Conservation (phyloP, 2,113 vertebrate species). For the Heliornis fulica region DNA sequence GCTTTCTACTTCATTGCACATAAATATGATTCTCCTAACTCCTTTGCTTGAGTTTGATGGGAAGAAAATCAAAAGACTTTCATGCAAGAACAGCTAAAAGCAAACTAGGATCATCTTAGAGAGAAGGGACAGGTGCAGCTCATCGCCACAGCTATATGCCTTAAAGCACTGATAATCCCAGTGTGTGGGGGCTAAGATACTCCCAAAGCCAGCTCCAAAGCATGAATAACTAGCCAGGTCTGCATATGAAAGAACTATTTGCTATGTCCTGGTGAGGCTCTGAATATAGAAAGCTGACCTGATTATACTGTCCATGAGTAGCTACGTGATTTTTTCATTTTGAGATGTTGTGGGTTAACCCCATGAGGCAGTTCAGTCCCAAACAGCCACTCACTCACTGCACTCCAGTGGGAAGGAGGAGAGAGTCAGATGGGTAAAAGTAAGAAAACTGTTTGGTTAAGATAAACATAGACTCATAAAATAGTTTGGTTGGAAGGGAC, state of each 20-base stretch:
- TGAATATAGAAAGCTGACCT: neutral
- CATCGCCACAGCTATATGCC: neutral
- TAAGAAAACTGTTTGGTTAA: neutral
- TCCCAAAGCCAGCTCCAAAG: neutral
- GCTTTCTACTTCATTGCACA: conserved; percentile 26
- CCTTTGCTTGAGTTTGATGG: neutral
- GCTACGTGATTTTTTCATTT: neutral
- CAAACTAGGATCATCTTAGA: neutral
- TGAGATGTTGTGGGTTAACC: neutral
- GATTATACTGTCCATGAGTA: neutral
- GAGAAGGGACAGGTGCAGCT: neutral
- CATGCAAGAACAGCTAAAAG: neutral
- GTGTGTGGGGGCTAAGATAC: neutral
- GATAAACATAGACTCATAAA: no score
- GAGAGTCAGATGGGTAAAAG: neutral
- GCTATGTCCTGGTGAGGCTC: neutral
- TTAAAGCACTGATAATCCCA: neutral
- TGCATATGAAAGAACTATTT: neutral
- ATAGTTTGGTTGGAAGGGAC: no score
- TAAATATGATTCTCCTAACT: conserved; percentile 14
- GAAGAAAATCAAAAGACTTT: neutral
- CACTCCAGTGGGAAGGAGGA: neutral
- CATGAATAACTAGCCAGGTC: neutral
- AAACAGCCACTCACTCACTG: accelerated
- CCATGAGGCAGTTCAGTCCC: neutral